A percentile compares a stretch with the other conserved stretches of the same genome.
Conservation (phyloP, 2,888 invertebrate genomes). For the Cheilosia soror region DNA sequence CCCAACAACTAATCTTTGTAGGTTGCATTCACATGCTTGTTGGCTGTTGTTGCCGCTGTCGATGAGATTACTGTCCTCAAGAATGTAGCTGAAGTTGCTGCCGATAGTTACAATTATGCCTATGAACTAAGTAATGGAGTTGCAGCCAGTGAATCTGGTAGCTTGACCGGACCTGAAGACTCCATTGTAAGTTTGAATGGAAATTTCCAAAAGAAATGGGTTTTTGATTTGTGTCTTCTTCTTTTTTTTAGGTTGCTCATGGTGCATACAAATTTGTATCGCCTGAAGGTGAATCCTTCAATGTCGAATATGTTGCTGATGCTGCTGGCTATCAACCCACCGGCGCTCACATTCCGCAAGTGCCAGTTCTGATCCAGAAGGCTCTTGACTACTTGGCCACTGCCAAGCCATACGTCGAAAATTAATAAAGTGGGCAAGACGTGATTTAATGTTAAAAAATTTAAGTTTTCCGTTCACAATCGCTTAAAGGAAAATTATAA, state of each 20-base stretch:
- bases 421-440: too few relatives aligned
- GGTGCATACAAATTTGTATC: background rate
- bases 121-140: background rate
- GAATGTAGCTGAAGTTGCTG: background rate
- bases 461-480: too few relatives aligned
- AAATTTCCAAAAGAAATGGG: background rate
- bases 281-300: background rate
- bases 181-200: background rate
- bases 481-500: too few relatives aligned
- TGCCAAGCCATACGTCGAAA: background rate
- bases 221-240: background rate
- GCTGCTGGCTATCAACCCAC: background rate
- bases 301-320: background rate
- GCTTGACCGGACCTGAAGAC: background rate
- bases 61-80: background rate
- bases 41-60: background rate
- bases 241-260: constrained; percentile 1
- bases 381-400: constrained; percentile 3
- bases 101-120: background rate
- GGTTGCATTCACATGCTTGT: constrained; percentile 77
- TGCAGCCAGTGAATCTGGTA: background rate
- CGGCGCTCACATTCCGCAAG: background rate
- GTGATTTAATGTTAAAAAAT: too few relatives aligned
- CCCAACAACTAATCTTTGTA: background rate
- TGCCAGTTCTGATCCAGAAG: constrained; percentile 78